Percentiles rank a stretch among this genome's conserved stretches.
phyloP scores from a whole-genome alignment of 2,888 invertebrate genomes.

The Alcis repandata region DNA sequence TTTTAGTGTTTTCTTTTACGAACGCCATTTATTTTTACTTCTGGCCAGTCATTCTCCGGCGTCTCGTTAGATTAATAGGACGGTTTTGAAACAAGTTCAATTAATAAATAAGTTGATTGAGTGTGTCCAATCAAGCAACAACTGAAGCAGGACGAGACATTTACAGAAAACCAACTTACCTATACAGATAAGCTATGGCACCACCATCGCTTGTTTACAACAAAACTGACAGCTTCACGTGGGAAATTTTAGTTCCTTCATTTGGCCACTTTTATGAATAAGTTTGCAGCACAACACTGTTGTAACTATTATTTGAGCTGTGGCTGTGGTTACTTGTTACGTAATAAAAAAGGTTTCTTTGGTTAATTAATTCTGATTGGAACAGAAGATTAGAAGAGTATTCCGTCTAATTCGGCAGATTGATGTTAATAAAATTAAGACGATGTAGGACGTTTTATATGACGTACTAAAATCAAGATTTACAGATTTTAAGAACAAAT shows the following conservation, averaged over 20 bases:
- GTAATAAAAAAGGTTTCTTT: constrained; percentile 28
- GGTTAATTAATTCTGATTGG: constrained; percentile 30
- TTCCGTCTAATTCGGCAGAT: constrained; percentile 19
- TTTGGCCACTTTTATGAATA: background rate
- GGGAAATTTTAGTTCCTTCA: background rate
- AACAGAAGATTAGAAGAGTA: constrained; percentile 7
- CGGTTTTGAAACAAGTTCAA: constrained; percentile 40
- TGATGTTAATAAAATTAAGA: constrained; percentile 13
- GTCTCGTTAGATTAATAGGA: constrained; percentile 41
- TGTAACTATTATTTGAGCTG: constrained; percentile 3
- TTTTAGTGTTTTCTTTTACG: constrained; percentile 26
- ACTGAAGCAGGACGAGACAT: constrained; percentile 23
- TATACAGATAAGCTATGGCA: background rate
- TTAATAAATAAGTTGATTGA: constrained; percentile 39
- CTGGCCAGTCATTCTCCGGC: constrained; percentile 41
- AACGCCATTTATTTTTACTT: constrained; percentile 12
- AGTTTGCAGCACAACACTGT: background rate
- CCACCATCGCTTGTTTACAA: background rate
- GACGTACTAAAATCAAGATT: constrained; percentile 12
- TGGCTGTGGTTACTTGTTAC: constrained; percentile 12
- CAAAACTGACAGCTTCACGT: background rate
- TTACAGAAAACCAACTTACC: background rate
- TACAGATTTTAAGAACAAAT: background rate
- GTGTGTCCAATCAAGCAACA: constrained; percentile 36
- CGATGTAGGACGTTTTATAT: background rate